These are phyloP conservation scores for Stegostoma tigrinum DNA, from an alignment of 2,113 vertebrate genomes.

Conservation along the genomic window DNA sequence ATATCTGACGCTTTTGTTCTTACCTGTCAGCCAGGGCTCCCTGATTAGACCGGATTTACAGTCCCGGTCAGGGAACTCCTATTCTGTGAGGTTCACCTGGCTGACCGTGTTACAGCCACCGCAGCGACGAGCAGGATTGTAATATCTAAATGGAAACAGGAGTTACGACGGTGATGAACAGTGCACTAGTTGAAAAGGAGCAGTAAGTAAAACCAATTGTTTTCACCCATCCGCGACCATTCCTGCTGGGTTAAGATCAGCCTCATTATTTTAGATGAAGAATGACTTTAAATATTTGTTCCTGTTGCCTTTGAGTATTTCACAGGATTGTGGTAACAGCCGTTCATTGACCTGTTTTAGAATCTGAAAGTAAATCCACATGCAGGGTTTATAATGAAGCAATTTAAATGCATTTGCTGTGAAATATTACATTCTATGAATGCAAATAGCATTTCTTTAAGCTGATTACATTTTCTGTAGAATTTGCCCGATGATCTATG, in stretches of 20 bases:
- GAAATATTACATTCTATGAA: not conserved
- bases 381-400: constrained; percentile 29
- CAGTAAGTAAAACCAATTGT: not conserved
- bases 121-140: no score
- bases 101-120: no score
- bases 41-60: no score
- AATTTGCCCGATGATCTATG: not conserved
- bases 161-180: not conserved
- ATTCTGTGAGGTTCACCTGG: no score
- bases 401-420: constrained; percentile 9
- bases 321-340: not conserved
- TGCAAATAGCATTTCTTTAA: constrained; percentile 11
- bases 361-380: not conserved
- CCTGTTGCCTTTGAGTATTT: not conserved
- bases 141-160: not conserved
- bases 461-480: constrained; percentile 21
- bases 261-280: not conserved
- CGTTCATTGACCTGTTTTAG: not conserved
- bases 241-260: not conserved
- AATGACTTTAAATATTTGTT: not conserved
- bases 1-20: no score
- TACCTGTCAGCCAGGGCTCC: no score
- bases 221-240: not conserved
- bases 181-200: not conserved
- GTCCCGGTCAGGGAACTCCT: no score